A percentile compares a stretch with the other conserved stretches of the same genome.
Conservation (phyloP, 2,888 invertebrate genomes). For the Scaeva pyrastri region DNA sequence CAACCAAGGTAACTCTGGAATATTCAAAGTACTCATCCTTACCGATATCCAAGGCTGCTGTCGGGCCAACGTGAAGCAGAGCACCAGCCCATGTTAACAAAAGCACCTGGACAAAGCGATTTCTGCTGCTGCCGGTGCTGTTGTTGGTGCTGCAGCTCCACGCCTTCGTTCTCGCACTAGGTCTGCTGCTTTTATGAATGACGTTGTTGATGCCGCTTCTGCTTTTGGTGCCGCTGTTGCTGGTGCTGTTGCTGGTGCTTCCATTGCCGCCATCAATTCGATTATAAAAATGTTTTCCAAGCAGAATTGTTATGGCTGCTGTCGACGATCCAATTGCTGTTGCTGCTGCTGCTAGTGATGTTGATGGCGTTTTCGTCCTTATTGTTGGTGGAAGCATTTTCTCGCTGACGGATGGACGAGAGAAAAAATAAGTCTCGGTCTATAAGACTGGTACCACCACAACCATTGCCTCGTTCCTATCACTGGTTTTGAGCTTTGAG, state of each 20-base stretch:
- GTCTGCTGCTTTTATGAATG: slow-evolving; percentile 33
- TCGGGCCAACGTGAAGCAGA: slow-evolving; percentile 49
- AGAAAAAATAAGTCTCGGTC: slow-evolving; percentile 53
- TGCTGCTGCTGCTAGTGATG: slow-evolving; percentile 13
- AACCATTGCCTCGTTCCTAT: slow-evolving; percentile 63
- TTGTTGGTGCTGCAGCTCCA: slow-evolving; percentile 14
- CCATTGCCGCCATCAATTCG: slow-evolving; percentile 51
- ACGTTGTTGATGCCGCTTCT: slow-evolving; percentile 33
- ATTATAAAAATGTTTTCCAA: slow-evolving; percentile 64
- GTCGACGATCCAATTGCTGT: slow-evolving; percentile 45
- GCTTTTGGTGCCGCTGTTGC: slow-evolving; percentile 24
- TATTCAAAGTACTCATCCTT: slow-evolving; percentile 57
- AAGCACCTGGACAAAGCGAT: slow-evolving; percentile 61
- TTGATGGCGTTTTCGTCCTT: slow-evolving; percentile 43
- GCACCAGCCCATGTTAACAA: slow-evolving; percentile 64
- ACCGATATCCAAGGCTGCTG: slow-evolving; percentile 71
- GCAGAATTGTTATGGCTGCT: slow-evolving; percentile 58
- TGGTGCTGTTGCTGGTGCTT: neutral
- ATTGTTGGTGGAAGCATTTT: slow-evolving; percentile 60
- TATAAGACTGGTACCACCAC: slow-evolving; percentile 57
- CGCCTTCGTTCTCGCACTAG: slow-evolving; percentile 25
- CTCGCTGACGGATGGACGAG: slow-evolving; percentile 52
- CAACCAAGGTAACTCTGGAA: slow-evolving; percentile 53
- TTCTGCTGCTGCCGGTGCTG: slow-evolving; percentile 24
- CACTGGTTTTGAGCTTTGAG: slow-evolving; percentile 33